Conservation (phyloP, 2,888 invertebrate species). For the Linnaemya vulpina region DNA sequence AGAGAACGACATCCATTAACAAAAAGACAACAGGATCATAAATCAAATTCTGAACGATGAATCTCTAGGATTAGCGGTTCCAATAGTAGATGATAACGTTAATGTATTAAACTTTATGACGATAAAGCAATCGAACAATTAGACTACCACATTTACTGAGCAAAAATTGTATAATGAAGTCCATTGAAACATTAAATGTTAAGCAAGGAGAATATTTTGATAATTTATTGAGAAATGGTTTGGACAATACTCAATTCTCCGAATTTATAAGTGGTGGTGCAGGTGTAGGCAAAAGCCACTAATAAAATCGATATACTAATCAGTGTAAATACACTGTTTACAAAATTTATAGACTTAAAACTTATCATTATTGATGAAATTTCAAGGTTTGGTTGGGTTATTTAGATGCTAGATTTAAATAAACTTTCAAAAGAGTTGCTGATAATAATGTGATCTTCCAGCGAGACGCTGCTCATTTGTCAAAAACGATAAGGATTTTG, state of each 20-base stretch:
- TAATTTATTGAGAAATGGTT: constrained; percentile 27
- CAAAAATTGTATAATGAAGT: background rate
- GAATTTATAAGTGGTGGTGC: constrained; percentile 65
- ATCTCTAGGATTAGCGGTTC: constrained; percentile 36
- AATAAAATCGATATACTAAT: constrained; percentile 46
- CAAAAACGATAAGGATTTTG: no score
- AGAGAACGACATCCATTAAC: background rate
- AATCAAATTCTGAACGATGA: constrained; percentile 46
- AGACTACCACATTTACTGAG: constrained; percentile 34
- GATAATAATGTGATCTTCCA: no score
- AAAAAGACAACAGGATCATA: background rate
- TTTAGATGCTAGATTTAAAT: no score
- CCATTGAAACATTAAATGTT: constrained; percentile 3
- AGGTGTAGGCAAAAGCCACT: constrained; percentile 56
- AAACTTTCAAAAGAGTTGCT: no score
- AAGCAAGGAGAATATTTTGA: constrained; percentile 48
- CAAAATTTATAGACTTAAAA: background rate
- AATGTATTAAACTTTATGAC: constrained; percentile 25
- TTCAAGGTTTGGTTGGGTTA: background rate
- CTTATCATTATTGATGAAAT: background rate
- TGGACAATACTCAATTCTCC: no score
- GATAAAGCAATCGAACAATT: background rate
- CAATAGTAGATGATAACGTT: constrained; percentile 28
- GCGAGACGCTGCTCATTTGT: no score
- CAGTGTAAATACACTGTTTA: background rate